A percentile compares a stretch with the other conserved stretches of the same genome.
Conservation (phyloP, 2,113 vertebrate species). For the Chaenocephalus aceratus region DNA sequence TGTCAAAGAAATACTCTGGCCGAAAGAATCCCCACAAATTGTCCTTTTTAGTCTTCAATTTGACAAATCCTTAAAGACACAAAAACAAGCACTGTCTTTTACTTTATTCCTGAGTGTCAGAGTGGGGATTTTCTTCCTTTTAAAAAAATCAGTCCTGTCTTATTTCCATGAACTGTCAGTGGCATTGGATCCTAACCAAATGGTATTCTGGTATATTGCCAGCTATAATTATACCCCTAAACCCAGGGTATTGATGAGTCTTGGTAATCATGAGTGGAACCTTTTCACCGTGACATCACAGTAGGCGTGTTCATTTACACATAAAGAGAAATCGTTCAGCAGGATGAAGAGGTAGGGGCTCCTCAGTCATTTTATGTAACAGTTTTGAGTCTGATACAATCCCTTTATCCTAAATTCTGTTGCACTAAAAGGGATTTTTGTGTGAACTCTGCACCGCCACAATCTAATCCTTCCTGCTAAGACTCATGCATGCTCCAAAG, state of each 20-base stretch:
- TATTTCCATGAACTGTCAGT: constrained; percentile 23
- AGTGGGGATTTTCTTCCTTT: background rate
- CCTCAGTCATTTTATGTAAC: constrained; percentile 57
- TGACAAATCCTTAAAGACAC: background rate
- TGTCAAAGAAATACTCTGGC: background rate
- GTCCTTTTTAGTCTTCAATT: too few relatives aligned
- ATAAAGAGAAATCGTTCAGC: constrained; percentile 28
- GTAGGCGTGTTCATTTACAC: constrained; percentile 14
- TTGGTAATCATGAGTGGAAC: constrained; percentile 15
- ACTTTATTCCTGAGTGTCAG: background rate
- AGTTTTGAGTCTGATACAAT: background rate
- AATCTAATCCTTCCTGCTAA: constrained; percentile 40
- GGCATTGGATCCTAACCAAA: constrained; percentile 34
- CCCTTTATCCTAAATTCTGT: constrained; percentile 33
- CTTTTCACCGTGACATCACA: constrained; percentile 37
- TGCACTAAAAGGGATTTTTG: constrained; percentile 39
- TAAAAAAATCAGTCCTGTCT: constrained; percentile 15
- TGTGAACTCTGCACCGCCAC: constrained; percentile 8
- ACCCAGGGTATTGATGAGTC: constrained; percentile 54
- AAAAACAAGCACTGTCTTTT: background rate
- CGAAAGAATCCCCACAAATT: background rate
- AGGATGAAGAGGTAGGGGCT: background rate
- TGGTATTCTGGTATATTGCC: constrained; percentile 29
- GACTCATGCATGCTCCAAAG: constrained; percentile 24
- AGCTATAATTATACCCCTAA: constrained; percentile 48